A percentile compares a stretch with the other conserved stretches of the same genome.
Evolutionary conservation across 2,797 vertebrate genomes (phyloP).

Genomic region (Taeniopygia guttata): DNA sequence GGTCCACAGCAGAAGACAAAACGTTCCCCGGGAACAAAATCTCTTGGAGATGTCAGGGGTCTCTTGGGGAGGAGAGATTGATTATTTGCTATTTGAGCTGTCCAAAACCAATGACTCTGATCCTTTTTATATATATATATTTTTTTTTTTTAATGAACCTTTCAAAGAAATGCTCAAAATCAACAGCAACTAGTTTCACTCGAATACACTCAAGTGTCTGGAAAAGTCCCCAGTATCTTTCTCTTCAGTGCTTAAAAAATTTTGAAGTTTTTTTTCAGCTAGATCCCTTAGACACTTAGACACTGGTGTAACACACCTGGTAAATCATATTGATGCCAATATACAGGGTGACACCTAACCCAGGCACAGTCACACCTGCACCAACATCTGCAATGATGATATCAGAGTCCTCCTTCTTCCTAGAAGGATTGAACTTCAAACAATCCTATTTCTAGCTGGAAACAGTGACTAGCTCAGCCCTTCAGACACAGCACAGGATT

Average conservation of each 20-base stretch:
- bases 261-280: not conserved
- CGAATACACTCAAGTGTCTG: not conserved
- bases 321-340: not conserved
- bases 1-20: not conserved
- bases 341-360: not conserved
- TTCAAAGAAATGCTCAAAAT: not conserved
- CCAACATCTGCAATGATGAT: not conserved
- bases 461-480: not conserved
- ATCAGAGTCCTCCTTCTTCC: not conserved
- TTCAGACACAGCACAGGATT: accelerated
- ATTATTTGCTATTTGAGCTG: not conserved
- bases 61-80: not conserved
- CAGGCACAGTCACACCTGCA: not conserved
- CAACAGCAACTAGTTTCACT: not conserved
- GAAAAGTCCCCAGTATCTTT: not conserved
- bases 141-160: not conserved
- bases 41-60: not conserved
- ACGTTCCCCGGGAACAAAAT: accelerated
- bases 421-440: not conserved
- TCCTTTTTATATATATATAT: accelerated
- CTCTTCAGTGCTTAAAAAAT: not conserved
- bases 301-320: not conserved
- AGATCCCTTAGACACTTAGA: not conserved
- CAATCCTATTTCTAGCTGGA: not conserved
- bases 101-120: not conserved